Conservation (phyloP, 2,113 vertebrate genomes). For the Dromiciops gliroides region DNA sequence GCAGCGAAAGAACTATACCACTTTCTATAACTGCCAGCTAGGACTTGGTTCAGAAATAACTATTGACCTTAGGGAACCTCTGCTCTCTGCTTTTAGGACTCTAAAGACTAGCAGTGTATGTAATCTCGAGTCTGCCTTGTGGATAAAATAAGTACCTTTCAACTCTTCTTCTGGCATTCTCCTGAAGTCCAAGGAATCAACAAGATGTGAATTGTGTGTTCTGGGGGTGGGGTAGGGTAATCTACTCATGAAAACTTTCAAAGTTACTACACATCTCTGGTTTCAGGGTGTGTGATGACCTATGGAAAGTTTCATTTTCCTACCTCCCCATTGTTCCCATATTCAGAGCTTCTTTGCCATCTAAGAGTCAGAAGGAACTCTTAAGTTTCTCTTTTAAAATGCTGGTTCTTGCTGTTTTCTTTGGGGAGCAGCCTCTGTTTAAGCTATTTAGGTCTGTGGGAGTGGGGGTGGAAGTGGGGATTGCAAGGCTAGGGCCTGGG, state of each 20-base stretch:
- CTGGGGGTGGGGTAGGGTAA: background rate
- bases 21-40: background rate
- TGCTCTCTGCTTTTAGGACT: background rate
- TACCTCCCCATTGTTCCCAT: background rate
- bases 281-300: background rate
- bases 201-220: background rate
- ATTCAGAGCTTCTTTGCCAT: background rate
- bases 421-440: conserved; percentile 62
- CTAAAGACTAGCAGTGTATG: background rate
- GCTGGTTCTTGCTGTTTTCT: conserved; percentile 47
- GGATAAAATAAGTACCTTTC: background rate
- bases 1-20: conserved; percentile 13
- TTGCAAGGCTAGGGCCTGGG: background rate
- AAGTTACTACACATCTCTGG: background rate
- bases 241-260: background rate
- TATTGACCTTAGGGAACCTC: conserved; percentile 47
- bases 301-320: background rate
- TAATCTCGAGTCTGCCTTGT: background rate
- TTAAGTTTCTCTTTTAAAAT: background rate
- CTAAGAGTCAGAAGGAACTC: conserved; percentile 4
- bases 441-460: conserved; percentile 72
- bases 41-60: background rate
- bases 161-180: background rate
- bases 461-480: conserved; percentile 67
- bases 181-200: background rate